Percentiles rank a stretch among this genome's conserved stretches.
Evolutionary conservation across 2,888 invertebrate genomes (phyloP).

Genomic region (Drosophila multiciliata): DNA sequence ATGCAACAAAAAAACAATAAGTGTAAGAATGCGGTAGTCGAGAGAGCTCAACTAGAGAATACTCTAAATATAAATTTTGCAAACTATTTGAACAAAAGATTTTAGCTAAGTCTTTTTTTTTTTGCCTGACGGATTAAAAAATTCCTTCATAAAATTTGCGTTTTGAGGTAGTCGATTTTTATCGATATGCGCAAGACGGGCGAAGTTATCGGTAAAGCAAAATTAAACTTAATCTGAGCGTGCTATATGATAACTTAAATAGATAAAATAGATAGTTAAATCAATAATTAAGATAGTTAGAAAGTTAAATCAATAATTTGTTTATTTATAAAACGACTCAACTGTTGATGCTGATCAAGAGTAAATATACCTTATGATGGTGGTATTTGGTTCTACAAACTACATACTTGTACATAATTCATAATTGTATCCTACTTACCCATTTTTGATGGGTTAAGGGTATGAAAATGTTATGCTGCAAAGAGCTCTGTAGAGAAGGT

Average conservation of each 20-base stretch:
- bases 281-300: not conserved
- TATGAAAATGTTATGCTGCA: slow-evolving; percentile 10
- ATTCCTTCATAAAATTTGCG: not conserved
- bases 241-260: not conserved
- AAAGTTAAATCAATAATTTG: not conserved
- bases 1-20: not conserved
- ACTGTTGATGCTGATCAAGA: not conserved
- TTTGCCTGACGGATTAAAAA: not conserved
- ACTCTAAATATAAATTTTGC: not conserved
- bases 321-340: not conserved
- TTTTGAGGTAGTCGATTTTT: not conserved
- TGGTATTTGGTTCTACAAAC: not conserved
- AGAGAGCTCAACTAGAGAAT: not conserved
- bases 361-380: not conserved
- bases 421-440: not conserved
- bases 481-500: slow-evolving; percentile 31
- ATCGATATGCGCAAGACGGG: not conserved
- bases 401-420: not conserved
- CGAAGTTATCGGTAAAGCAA: not conserved
- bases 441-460: not conserved
- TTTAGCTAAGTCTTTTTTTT: not conserved
- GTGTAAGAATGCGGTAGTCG: not conserved
- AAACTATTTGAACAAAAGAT: not conserved
- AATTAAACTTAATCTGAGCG: not conserved
- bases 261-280: not conserved